Base-by-base conservation (phyloP, 1,140 invertebrate genomes). In the Thaumatotibia leucotreta region DNA sequence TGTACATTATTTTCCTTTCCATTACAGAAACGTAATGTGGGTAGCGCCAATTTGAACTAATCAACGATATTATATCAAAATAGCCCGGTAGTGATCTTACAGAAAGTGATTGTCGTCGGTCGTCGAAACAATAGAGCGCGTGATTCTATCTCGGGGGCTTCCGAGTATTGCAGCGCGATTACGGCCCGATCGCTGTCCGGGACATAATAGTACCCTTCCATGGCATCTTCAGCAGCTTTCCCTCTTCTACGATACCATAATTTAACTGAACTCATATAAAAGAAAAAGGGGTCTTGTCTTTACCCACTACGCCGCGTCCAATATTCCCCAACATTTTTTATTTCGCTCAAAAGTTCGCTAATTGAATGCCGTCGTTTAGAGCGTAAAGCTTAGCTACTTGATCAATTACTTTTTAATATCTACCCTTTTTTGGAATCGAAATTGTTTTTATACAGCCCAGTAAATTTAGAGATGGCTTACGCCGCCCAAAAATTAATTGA, bases 401-500 rank as follows among this genome's bases (percentile, higher is more conserved):
- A 79, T 83, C 78, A 79, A 83, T 79, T 77, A 77, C 75, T 70
- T 75, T 79, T 82, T 74, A 61, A 79, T 75, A 58, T 58, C 52
- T 58, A 76, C 73, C 77, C 73, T 76, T 78, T 79, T 86, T 81
- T 73, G 64, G 27, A 27, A 69, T 69, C 68, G 72, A 79, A 84
- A 87, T 79, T 85, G 78, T 77, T 76, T 80, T 83, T 83, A 77
- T 74, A 70, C 50, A 73, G 73, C 64, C 69, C 79, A 82, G 78
- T 88, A 89, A 89, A 89, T 89, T 91, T 82, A 75, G 82, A 84
- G 79, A 84, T 67, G 80, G 84, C 86, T 88, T 86, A 91, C 84
- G 79, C 79, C 74, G 80, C 82, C 82, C 75, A 86, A 87, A 89
- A 88, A 88, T 88, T 91, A 91, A 91, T 91, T 91, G 88, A 89